Evolutionary conservation across 2,797 vertebrate genomes (phyloP).

Genomic region (Ibycter americanus): DNA sequence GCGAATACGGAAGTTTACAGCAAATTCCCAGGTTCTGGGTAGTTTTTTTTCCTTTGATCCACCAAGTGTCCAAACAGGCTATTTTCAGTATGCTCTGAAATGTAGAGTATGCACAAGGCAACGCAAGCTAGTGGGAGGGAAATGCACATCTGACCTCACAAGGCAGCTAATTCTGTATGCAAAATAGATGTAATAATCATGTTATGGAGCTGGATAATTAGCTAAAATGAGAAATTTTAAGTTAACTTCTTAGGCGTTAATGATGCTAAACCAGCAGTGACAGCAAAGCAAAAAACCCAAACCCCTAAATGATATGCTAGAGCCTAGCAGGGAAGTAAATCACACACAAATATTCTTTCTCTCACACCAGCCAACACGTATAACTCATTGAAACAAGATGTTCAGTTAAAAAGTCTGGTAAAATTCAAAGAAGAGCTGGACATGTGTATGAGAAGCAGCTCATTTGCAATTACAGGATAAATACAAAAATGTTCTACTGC

Average conservation of each 20-base stretch:
- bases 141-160: not conserved
- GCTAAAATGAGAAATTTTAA: not conserved
- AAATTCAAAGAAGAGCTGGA: not conserved
- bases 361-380: not conserved
- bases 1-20: not conserved
- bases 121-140: not conserved
- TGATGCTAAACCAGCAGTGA: not conserved
- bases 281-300: not conserved
- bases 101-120: not conserved
- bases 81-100: not conserved
- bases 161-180: not conserved
- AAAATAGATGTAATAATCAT: not conserved
- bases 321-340: not conserved
- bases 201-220: not conserved
- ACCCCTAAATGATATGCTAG: not conserved
- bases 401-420: not conserved
- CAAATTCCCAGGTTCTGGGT: not conserved
- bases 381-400: not conserved
- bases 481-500: not conserved
- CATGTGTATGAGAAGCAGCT: not conserved
- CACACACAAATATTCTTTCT: not conserved
- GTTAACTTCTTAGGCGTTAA: not conserved
- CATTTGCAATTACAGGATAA: not conserved
- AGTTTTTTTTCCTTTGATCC: not conserved
- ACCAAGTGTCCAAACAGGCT: not conserved